Conservation (phyloP, 2,113 vertebrate genomes). For the Heptranchias perlo region DNA sequence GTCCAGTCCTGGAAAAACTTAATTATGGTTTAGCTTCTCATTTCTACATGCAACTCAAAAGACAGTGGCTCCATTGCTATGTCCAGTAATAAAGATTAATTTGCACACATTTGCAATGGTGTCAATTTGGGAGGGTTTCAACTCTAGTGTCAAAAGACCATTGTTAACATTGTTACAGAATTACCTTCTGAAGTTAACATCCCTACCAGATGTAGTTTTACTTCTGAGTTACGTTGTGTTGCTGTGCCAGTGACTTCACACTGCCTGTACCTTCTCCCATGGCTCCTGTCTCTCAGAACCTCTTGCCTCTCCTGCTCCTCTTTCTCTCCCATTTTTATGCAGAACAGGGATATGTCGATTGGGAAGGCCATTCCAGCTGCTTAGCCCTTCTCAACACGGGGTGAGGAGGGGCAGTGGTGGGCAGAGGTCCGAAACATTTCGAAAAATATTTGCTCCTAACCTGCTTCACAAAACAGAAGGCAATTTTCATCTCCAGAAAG, state of each 20-base stretch:
- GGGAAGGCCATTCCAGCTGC: neutral
- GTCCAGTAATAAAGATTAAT: too few species aligned
- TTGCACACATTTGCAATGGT: neutral
- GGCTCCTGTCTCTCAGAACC: too few species aligned
- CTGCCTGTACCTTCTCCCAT: neutral
- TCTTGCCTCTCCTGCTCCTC: too few species aligned
- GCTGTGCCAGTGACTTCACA: neutral
- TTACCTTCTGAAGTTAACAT: neutral
- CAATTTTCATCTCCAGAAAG: neutral
- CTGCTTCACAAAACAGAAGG: neutral
- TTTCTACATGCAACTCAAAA: too few species aligned
- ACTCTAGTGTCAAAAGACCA: neutral
- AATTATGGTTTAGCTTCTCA: neutral
- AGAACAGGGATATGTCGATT: neutral
- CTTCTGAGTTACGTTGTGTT: neutral
- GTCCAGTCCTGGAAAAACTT: neutral
- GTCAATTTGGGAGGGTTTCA: neutral
- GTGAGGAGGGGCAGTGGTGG: neutral
- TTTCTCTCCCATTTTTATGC: neutral
- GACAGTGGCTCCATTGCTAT: too few species aligned
- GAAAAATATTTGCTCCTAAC: neutral
- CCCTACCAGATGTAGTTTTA: neutral
- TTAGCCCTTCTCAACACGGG: neutral
- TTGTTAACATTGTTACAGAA: neutral
- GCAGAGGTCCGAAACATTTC: neutral